Evolutionary conservation across 2,888 invertebrate genomes (phyloP), one percentile per base, ranked within the genome.

Genomic region (Ophion slaviceki): DNA sequence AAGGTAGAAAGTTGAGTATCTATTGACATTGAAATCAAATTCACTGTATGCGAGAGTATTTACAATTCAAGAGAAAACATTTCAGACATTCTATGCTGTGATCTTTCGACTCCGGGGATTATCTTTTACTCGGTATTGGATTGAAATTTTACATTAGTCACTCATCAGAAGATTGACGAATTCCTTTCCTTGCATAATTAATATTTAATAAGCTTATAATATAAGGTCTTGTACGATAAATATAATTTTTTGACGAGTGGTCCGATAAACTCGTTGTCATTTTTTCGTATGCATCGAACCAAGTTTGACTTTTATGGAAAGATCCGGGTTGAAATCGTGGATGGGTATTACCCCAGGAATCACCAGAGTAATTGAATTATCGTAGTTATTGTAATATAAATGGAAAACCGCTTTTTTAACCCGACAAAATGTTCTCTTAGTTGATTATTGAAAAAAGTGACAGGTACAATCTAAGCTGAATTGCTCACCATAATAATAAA

Each of bases 121-220:
- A 79, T 79, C 53, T 79, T 45, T 68, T 7, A n/a, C 24, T 24
- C 10, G 4, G 20, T 10, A 20, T 40, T n/a, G 45, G n/a, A 68
- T 45, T 40, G 11, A 20, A n/a, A 8, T 68, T 20, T 45, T 68
- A 68, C 17, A 68, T 68, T 45, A 8, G 68, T 68, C 32, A 32
- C 36, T 32, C 20, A 11, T 32, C 20, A 11, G 59, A 47, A n/a
- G 20, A 20, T n/a, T 59, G 57, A 45, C 67, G 67, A 59, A 64
- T 47, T 47, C 61, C 62, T 64, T 62, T 28, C 17, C 64, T n/a
- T 20, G 8, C 32, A 20, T 72, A 72, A 80, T 40, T 67, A 28
- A 74, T 32, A 80, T 74, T 74, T 74, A 68, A 67, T 67, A 74
- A 80, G 45, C 40, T 4, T n/a, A n/a, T 24, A 24, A 24, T 2